phyloP scores from a whole-genome alignment of 2,888 invertebrate species.

The Trachelus troglodyta region DNA sequence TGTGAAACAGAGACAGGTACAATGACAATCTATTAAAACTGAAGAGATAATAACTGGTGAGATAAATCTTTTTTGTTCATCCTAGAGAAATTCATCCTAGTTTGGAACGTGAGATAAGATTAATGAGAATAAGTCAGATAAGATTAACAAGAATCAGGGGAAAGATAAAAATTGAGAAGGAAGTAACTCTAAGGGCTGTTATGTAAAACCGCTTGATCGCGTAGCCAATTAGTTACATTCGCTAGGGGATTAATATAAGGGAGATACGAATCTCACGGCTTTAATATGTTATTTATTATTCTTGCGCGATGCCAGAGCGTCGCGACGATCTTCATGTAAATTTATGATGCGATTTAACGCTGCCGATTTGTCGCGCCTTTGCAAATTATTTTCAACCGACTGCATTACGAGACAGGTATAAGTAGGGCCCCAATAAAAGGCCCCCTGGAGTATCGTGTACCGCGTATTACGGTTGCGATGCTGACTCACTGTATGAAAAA shows the following conservation, averaged over 20 bases:
- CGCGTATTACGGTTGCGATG: not conserved
- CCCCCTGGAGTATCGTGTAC: not conserved
- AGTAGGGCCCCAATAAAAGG: not conserved
- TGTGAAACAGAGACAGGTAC: not conserved
- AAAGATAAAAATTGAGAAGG: not conserved
- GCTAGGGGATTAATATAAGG: not conserved
- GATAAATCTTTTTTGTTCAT: not conserved
- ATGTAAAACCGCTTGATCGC: not conserved
- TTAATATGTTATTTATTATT: not conserved
- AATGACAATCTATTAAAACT: not conserved
- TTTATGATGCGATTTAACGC: not conserved
- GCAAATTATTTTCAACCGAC: not conserved
- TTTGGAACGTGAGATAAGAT: not conserved
- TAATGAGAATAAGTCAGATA: not conserved
- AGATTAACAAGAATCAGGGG: not conserved
- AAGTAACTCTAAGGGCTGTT: not conserved
- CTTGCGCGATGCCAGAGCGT: not conserved
- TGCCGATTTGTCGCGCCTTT: not conserved
- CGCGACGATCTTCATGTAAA: not conserved
- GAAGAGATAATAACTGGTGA: not conserved
- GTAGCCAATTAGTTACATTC: not conserved
- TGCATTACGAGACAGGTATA: not conserved
- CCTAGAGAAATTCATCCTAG: not conserved
- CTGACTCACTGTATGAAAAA: not conserved
- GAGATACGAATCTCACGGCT: not conserved